Evolutionary conservation across 2,888 invertebrate genomes (phyloP).

Genomic region (Mesochorus sp.): DNA sequence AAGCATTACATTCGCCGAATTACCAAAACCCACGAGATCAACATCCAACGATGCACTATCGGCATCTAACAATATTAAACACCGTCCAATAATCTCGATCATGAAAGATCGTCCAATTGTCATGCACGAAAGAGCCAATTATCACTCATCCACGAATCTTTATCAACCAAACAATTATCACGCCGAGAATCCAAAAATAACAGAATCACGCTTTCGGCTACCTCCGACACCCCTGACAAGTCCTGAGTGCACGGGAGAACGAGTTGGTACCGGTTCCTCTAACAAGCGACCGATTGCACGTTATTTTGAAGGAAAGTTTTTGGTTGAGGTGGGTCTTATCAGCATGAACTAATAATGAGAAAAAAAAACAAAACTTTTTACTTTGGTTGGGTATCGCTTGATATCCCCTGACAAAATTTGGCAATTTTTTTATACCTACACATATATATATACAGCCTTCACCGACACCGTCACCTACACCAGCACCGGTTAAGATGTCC

Average conservation of each 20-base stretch:
- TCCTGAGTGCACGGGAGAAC: constrained; percentile 71
- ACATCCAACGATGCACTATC: constrained; percentile 51
- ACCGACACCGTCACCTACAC: constrained; percentile 87
- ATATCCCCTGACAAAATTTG: not conserved
- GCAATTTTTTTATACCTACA: not conserved
- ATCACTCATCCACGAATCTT: constrained; percentile 58
- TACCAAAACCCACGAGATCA: constrained; percentile 68
- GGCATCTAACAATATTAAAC: constrained; percentile 55
- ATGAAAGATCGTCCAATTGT: constrained; percentile 62
- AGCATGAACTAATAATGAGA: constrained; percentile 68
- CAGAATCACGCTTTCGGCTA: constrained; percentile 73
- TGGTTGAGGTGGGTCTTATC: constrained; percentile 79
- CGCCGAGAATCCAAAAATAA: constrained; percentile 52
- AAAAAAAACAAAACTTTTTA: constrained; percentile 4
- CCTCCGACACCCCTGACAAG: constrained; percentile 79
- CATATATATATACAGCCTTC: constrained; percentile 70
- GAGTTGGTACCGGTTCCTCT: constrained; percentile 71
- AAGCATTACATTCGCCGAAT: constrained; percentile 74
- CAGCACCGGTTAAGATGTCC: constrained; percentile 90
- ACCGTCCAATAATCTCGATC: constrained; percentile 55
- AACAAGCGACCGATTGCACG: constrained; percentile 81
- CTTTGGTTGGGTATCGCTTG: not conserved
- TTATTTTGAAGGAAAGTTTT: constrained; percentile 77
- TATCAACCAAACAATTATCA: constrained; percentile 57
- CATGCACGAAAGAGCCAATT: constrained; percentile 66